Evolutionary conservation across 2,888 invertebrate genomes (phyloP), one percentile per base, ranked within the genome.

Genomic region (Syrista parreyssii): DNA sequence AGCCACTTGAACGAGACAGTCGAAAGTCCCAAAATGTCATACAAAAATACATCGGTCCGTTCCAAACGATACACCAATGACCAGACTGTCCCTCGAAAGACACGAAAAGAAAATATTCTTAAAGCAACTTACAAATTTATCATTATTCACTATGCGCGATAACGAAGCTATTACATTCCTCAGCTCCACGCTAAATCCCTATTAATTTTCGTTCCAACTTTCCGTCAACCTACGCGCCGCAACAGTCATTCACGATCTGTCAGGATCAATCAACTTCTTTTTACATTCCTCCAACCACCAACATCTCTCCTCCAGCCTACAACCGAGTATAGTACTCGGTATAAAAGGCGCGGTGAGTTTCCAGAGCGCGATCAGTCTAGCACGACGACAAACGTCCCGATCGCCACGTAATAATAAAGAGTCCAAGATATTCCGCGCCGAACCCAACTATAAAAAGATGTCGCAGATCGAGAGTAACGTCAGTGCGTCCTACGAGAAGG

Each of bases 371-470:
- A 82, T 84, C 86, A 87, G 86, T 87, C 84, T 86, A 86, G 79
- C 86, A 86, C 83, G 84, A 87, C 85, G 80, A 79, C 31, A 31
- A 71, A 31, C 32, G 71, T 33, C 71, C 32, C 71, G 32, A 33
- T 71, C 55, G 55, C 55, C 55, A 55, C 55, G 55, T 55, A 55
- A 55, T 55, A 55, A 55, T 55, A 55, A 55, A 55, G 9, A 55
- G 23, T 55, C 71, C 12, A 71, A 31, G 12, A 15, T 33, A 33
- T 31, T 31, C 71, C 71, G 71, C 23, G 71, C 71, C n/a, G n/a
- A 35, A n/a, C 33, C 35, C 33, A 40, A 68, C 83, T 88, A 89
- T 89, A 87, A 90, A 87, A 88, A 87, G 87, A 90, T 90, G 90
- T 88, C 88, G 77, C 87, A 89, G 81, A 77, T 79, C 82, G 88